These are phyloP conservation scores for Eubasilissa splendida DNA, from an alignment of 2,888 invertebrate genomes.

Conservation along the genomic window DNA sequence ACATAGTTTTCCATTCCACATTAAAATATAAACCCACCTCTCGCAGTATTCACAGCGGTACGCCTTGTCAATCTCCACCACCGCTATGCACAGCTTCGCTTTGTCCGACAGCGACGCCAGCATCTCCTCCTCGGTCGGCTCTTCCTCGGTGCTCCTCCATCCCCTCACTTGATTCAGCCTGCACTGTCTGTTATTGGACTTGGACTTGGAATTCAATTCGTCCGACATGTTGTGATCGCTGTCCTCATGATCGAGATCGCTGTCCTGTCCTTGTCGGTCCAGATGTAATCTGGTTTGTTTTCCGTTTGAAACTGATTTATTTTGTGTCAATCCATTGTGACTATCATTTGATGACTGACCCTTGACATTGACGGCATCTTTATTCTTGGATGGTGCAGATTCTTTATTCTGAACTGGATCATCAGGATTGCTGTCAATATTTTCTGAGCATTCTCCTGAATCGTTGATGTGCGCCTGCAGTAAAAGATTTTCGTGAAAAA, in stretches of 20 bases:
- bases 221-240: too few relatives aligned
- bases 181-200: not conserved
- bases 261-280: too few relatives aligned
- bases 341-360: too few relatives aligned
- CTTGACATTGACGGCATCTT: too few relatives aligned
- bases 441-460: slow-evolving; percentile 63
- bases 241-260: too few relatives aligned
- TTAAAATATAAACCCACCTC: slow-evolving; percentile 62
- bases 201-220: too few relatives aligned
- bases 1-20: too few relatives aligned
- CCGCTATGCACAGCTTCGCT: slow-evolving; percentile 63
- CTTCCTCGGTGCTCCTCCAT: not conserved
- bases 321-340: too few relatives aligned
- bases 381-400: too few relatives aligned
- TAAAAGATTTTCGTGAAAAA: not conserved
- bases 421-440: slow-evolving; percentile 60
- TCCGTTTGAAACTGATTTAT: too few relatives aligned
- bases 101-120: slow-evolving; percentile 61
- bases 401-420: not conserved
- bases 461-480: slow-evolving; percentile 66
- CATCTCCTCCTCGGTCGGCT: slow-evolving; percentile 48
- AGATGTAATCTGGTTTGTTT: too few relatives aligned
- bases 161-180: not conserved
- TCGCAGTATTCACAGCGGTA: slow-evolving; percentile 73
- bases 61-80: slow-evolving; percentile 70